Evolutionary conservation across 2,797 vertebrate species (phyloP).

Genomic region (Gymnocypris eckloni): DNA sequence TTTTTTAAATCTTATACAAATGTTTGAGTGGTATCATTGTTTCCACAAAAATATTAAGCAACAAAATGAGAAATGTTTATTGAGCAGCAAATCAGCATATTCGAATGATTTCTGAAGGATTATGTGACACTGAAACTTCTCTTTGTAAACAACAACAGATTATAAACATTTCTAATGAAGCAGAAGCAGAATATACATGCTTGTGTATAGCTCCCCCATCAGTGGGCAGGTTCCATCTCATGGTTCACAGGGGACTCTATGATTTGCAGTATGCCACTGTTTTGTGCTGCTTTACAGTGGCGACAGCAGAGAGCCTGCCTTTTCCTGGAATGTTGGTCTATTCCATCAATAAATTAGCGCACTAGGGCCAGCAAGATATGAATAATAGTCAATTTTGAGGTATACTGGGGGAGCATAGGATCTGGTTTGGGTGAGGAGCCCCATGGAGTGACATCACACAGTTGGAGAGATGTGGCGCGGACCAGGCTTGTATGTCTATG

Average conservation of each 20-base stretch:
- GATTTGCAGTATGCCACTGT: not conserved
- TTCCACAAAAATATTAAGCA: too few relatives aligned
- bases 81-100: too few relatives aligned
- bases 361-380: slow-evolving; percentile 66
- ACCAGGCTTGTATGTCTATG: slow-evolving; percentile 36
- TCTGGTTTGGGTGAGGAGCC: slow-evolving; percentile 65
- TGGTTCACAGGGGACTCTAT: not conserved
- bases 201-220: not conserved
- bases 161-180: too few relatives aligned
- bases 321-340: slow-evolving; percentile 67
- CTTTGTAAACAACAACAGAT: too few relatives aligned
- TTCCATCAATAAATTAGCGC: slow-evolving; percentile 70
- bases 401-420: slow-evolving; percentile 58
- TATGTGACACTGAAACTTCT: too few relatives aligned
- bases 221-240: not conserved
- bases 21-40: too few relatives aligned
- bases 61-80: too few relatives aligned
- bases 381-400: slow-evolving; percentile 74
- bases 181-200: not conserved
- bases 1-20: too few relatives aligned
- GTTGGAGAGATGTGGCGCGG: slow-evolving; percentile 50
- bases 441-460: slow-evolving; percentile 72
- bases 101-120: too few relatives aligned
- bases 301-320: slow-evolving; percentile 27
- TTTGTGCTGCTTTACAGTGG: slow-evolving; percentile 1